Percentiles rank a stretch among this genome's conserved stretches.
Evolutionary conservation across 1,140 invertebrate species (phyloP).

Genomic region (Uloborus diversus): DNA sequence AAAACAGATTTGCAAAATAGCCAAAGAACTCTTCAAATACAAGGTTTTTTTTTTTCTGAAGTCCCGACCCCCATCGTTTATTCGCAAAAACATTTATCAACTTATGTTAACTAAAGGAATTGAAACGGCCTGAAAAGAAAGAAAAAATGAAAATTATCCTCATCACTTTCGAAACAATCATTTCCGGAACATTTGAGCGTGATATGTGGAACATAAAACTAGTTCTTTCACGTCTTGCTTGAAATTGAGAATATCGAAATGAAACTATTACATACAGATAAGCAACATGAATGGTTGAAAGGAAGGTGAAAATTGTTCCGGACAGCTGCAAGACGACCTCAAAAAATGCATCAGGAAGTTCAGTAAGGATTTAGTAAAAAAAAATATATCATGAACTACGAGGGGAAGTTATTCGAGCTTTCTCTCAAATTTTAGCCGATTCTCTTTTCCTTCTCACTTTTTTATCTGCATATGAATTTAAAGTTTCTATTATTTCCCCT

Average conservation of each 20-base stretch:
- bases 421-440: not conserved
- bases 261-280: not conserved
- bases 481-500: too few species aligned
- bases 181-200: not conserved
- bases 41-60: too few species aligned
- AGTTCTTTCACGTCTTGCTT: not conserved
- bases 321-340: slow-evolving; percentile 6
- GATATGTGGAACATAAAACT: not conserved
- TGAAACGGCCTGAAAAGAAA: too few species aligned
- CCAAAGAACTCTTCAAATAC: too few species aligned
- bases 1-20: too few species aligned
- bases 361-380: not conserved
- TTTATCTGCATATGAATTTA: too few species aligned
- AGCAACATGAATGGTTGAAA: not conserved
- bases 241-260: slow-evolving; percentile 8
- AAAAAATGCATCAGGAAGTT: not conserved
- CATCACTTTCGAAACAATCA: not conserved
- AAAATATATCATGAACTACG: not conserved
- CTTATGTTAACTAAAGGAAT: too few species aligned
- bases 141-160: not conserved
- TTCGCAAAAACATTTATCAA: too few species aligned
- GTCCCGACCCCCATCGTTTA: too few species aligned
- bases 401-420: not conserved
- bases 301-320: too few species aligned
- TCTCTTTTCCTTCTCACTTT: too few species aligned